Base-by-base conservation (phyloP, 1,140 invertebrate species). In the Sitobion miscanthi region DNA sequence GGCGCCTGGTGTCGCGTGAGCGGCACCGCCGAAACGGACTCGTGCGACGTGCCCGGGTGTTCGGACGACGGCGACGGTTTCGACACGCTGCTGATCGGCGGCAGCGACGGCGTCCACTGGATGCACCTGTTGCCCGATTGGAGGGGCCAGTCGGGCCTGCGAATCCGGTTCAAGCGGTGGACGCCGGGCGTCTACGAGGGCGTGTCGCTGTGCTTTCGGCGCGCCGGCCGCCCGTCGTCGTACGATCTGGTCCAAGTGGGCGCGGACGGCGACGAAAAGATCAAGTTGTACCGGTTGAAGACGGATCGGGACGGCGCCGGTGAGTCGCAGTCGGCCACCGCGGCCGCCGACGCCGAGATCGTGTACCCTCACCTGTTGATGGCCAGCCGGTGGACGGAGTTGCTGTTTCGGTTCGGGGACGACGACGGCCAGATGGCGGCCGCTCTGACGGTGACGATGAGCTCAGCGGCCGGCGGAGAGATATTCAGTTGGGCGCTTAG, bases 91-190 rank as follows among this genome's bases (percentile, higher is more conserved):
- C 17, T 93, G 49, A 17, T 52, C 17, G 35, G 47, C 11, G 77
- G n/a, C 23, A 47, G 30, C 11, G 35, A 14, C 6, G 35, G 47
- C 45, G 77, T 93, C 6, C 91, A 93, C 47, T 93, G 91, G 91
- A 7, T 93, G 35, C 54, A 93, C 91, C 82, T 86, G 91, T 54
- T 86, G 35, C 91, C 91, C 8, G 91, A 86, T 35, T 93, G 91
- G 91, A 85, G 91, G 35, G 42, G 42, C 38, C 23, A 35, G n/a
- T 8, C 90, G 17, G 91, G 91, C 6, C 25, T 93, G 23, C 5
- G 77, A 5, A 20, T 83, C n/a, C 49, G 35, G 49, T 14, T 93
- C 8, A 93, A 93, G 49, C 82, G 47, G 5, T 93, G 91, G 91
- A 17, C 49, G 77, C 91, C 91, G 49, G 49, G 23, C n/a, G 77